Base-by-base conservation (phyloP, 1,140 invertebrate species). In the Helicoverpa armigera region DNA sequence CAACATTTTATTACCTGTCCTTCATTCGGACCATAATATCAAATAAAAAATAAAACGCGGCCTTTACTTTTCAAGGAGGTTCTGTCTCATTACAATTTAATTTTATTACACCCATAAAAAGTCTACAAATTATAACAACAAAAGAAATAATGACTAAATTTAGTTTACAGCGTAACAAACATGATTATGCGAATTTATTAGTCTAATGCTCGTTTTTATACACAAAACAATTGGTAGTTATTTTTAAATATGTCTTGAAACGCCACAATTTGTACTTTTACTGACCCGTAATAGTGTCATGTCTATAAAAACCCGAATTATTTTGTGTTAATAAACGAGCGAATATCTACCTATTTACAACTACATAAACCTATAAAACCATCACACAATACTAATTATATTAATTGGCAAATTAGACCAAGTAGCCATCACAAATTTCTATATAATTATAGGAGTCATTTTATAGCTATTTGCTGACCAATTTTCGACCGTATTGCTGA, bases 321-420 rank as follows among this genome's bases (percentile, higher is more conserved):
- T 70, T 70, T 53, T 14, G 50, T 51, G 50, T 70, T 0, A 31
- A 50, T 53, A 70, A 70, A 2, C 16, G 53, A 70, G 61, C 13
- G 13, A 2, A 56, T 11, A 13, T 58, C 29, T 58, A 58, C 16
- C 31, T 74, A 58, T 58, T 43, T 56, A 73, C 65, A 69, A 16
- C 14, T 43, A 58, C 70, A 43, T 58, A 74, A 12, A 58, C 35
- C 70, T 73, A 56, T 35, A 74, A 74, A 74, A 74, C 70, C 70
- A 58, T 74, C 70, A 74, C 70, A 72, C 69, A 29, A 31, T 56
- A 54, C 12, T 23, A 51, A 48, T 43, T 13, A 73, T 56, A 56
- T 23, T 35, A 35, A 58, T 43, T 3, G 53, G n/a, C 70, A 74
- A 58, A 43, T 56, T 35, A 74, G 14, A 58, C 31, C 29, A 56